Evolutionary conservation across 2,113 vertebrate species (phyloP).

Genomic region (Lonchura striata): DNA sequence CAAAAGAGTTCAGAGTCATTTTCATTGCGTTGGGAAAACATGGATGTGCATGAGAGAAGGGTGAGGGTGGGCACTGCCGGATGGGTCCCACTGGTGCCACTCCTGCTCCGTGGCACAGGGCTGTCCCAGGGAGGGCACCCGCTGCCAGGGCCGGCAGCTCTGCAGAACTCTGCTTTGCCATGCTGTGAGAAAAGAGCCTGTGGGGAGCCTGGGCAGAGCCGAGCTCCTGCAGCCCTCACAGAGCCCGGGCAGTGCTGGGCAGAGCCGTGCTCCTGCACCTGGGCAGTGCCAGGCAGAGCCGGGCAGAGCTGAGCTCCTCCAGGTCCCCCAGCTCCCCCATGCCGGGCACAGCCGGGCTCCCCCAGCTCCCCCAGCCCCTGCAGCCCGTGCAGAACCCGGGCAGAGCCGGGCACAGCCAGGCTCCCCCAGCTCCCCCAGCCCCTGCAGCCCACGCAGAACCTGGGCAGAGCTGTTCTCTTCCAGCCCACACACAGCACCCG

Average conservation of each 20-base stretch:
- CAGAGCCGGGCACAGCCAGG: no score
- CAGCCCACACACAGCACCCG: no score
- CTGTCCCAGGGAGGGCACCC: neutral
- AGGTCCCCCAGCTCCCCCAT: no score
- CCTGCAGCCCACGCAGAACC: neutral
- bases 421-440: no score
- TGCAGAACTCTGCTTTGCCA: neutral
- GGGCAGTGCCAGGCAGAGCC: neutral
- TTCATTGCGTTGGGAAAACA: neutral
- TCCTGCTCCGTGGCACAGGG: neutral
- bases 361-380: no score
- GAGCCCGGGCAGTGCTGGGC: no score
- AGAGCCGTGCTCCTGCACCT: neutral
- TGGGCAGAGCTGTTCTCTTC: neutral
- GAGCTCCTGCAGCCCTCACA: neutral
- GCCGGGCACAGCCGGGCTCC: no score
- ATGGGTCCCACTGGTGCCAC: neutral
- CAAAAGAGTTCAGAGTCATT: neutral
- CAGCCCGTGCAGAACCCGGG: neutral
- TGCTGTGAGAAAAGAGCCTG: neutral
- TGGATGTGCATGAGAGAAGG: neutral
- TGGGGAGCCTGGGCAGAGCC: neutral
- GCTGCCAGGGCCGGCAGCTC: fast-evolving
- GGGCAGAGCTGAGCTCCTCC: no score
- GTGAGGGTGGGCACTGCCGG: fast-evolving